phyloP scores from a whole-genome alignment of 2,888 invertebrate genomes.

The Trisateles emortualis region DNA sequence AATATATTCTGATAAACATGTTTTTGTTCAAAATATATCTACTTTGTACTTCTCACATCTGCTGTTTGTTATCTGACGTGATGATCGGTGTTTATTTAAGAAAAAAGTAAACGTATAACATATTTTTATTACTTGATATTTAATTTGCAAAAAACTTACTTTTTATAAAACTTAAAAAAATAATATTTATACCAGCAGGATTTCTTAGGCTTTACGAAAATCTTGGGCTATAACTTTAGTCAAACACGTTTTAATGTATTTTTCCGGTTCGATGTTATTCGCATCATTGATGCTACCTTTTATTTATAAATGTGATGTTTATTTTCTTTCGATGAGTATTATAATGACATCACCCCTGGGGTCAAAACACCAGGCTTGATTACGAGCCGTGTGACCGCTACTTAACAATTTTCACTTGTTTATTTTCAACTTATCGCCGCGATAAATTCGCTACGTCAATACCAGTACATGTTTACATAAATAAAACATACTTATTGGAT shows the following conservation, averaged over 20 bases:
- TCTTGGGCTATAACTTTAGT: background rate
- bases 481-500: constrained; percentile 37
- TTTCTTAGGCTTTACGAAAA: background rate
- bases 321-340: constrained; percentile 35
- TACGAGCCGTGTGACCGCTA: constrained; percentile 52
- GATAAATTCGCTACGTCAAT: constrained; percentile 63
- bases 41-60: constrained; percentile 24
- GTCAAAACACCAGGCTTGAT: constrained; percentile 49
- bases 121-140: constrained; percentile 13
- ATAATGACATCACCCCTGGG: constrained; percentile 51
- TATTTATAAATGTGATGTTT: constrained; percentile 38
- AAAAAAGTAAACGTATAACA: constrained; percentile 19
- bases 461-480: constrained; percentile 63
- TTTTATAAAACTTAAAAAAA: background rate
- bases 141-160: constrained; percentile 1
- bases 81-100: constrained; percentile 18
- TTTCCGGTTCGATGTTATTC: constrained; percentile 22
- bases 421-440: constrained; percentile 43
- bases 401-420: constrained; percentile 51
- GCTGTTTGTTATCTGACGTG: constrained; percentile 21
- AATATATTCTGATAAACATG: constrained; percentile 47
- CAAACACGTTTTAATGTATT: constrained; percentile 9
- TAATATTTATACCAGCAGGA: background rate
- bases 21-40: constrained; percentile 40
- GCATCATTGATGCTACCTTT: constrained; percentile 20